Evolutionary conservation across 2,113 vertebrate genomes (phyloP), one percentile per base, ranked within the genome.

Genomic region (Naja naja): DNA sequence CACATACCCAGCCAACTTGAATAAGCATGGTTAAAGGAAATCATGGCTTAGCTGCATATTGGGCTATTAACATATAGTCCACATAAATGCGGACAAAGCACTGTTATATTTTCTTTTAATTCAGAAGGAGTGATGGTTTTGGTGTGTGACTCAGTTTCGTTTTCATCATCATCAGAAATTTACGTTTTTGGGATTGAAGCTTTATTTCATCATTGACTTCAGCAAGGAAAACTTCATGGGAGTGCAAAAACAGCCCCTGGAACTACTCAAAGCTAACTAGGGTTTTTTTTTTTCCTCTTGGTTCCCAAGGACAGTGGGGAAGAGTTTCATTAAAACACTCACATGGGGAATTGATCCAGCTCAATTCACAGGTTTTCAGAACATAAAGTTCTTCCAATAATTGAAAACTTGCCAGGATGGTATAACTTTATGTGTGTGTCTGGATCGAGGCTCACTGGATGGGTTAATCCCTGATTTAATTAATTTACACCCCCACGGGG

Each of bases 361-460:
- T 39, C 69, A 39, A 5, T 5, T 74, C 4, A 0, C n/a, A 18
- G 64, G n/a, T 34, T 74, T 74, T 74, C n/a, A 39, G 69, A 20
- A 18, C 20, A 5, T 39, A 34, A 55, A 74, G n/a, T 74, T 74
- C n/a, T 49, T 74, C 34, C 6, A 74, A 39, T 74, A 8, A 20
- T 0, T 74, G 69, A 74, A 74, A 74, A 20, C 5, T 74, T 74
- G n/a, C 6, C 69, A 20, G 1, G n/a, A 74, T 34, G 64, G 14
- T 18, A 34, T 74, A 34, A 74, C 27, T 18, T 74, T 34, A 0
- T 34, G 10, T 14, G 27, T 34, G 4, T 34, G 14, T 74, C 4
- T 74, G 64, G 2, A 18, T 5, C 0, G 4, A 34, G 5, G 1
- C 2, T 34, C 14, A 16, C 0, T 34, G 30, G 14, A 16, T 74